Percentiles rank a stretch among this genome's conserved stretches.
phyloP scores from a whole-genome alignment of 2,888 invertebrate species.

The Oxycera nigricornis region DNA sequence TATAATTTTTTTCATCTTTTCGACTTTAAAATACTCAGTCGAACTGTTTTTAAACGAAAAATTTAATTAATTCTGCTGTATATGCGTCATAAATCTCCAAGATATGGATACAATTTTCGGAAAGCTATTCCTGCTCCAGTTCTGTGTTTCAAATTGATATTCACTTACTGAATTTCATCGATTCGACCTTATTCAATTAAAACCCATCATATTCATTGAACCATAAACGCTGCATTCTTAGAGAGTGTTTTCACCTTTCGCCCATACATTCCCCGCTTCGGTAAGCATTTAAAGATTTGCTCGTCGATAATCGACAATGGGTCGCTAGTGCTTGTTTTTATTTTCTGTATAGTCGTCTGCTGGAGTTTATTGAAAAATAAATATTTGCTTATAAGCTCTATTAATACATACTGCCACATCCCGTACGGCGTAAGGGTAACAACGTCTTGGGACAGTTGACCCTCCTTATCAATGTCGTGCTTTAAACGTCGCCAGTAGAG shows the following conservation, averaged over 20 bases:
- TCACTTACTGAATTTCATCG: background rate
- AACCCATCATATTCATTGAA: conserved; percentile 29
- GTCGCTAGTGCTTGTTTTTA: conserved; percentile 23
- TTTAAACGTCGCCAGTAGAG: background rate
- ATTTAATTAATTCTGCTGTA: background rate
- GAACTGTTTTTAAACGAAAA: no score
- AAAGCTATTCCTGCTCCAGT: background rate
- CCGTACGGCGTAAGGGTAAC: background rate
- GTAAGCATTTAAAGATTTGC: background rate
- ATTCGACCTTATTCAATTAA: conserved; percentile 19
- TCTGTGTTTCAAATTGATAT: no score
- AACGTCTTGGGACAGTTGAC: conserved; percentile 1
- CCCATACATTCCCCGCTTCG: background rate
- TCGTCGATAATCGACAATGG: conserved; percentile 26
- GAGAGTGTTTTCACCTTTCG: conserved; percentile 33
- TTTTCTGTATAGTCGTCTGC: no score
- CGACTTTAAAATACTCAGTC: no score
- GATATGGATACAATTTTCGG: no score
- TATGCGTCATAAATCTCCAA: no score
- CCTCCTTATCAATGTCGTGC: conserved; percentile 4
- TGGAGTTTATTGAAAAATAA: conserved; percentile 39
- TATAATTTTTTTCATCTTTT: no score
- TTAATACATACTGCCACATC: background rate
- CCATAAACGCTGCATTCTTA: background rate
- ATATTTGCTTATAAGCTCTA: conserved; percentile 27